Evolutionary conservation across 2,888 invertebrate genomes (phyloP).

Genomic region (Drosophila putrida): DNA sequence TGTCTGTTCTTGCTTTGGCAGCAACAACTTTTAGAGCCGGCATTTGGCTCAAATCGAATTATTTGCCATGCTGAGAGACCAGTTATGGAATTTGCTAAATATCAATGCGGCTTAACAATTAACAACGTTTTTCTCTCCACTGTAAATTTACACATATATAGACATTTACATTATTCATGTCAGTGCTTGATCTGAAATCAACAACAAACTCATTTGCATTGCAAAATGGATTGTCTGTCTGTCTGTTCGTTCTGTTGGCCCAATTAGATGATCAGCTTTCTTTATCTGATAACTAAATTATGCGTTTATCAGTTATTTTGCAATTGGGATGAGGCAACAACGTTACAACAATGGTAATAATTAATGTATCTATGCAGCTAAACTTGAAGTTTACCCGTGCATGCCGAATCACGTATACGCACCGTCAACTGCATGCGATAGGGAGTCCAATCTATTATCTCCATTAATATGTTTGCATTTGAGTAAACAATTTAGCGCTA

Average conservation of each 20-base stretch:
- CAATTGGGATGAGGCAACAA: constrained; percentile 20
- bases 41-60: constrained; percentile 62
- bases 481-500: constrained; percentile 51
- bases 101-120: constrained; percentile 58
- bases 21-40: constrained; percentile 46
- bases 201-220: constrained; percentile 29
- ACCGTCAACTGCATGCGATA: constrained; percentile 21
- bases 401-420: constrained; percentile 70
- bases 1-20: constrained; percentile 50
- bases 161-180: constrained; percentile 29
- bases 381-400: constrained; percentile 59
- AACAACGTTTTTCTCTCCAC: constrained; percentile 20
- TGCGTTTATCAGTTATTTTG: constrained; percentile 61
- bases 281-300: constrained; percentile 58
- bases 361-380: constrained; percentile 37
- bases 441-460: constrained; percentile 22
- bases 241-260: constrained; percentile 14
- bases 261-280: constrained; percentile 17
- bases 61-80: constrained; percentile 53
- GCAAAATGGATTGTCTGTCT: constrained; percentile 1
- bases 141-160: constrained; percentile 12
- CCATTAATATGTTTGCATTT: constrained; percentile 34
- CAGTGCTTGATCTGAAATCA: neutral
- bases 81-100: constrained; percentile 61
- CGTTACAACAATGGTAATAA: constrained; percentile 48